These are phyloP conservation scores for Saccostrea glomerata DNA, from an alignment of 1,140 invertebrate genomes.

Conservation along the genomic window DNA sequence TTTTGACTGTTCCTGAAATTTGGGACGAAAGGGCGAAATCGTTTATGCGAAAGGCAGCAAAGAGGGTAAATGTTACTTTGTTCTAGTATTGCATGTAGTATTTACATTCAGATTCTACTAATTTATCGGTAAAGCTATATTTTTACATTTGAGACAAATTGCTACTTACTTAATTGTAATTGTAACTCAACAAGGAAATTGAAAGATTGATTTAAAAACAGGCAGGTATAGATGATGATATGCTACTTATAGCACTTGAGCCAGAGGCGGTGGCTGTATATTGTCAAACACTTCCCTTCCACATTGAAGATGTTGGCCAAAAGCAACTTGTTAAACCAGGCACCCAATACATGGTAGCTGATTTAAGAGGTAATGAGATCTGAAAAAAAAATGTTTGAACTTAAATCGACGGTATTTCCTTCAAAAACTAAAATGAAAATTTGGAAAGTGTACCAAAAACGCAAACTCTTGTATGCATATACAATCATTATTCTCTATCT, in stretches of 20 bases:
- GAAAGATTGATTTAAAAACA: not conserved
- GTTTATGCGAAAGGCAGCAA: constrained; percentile 52
- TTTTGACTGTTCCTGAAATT: constrained; percentile 53
- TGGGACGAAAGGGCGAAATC: constrained; percentile 51
- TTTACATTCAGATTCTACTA: no score
- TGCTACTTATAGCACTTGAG: constrained; percentile 41
- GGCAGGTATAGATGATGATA: constrained; percentile 37
- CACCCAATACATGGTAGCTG: constrained; percentile 45
- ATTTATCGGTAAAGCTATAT: no score
- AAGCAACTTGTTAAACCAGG: not conserved
- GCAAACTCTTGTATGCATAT: no score
- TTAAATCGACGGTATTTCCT: no score
- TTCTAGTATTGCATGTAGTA: no score
- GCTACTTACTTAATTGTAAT: no score
- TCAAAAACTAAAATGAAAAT: no score
- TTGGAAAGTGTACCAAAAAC: no score
- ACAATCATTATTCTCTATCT: no score
- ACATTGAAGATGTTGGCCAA: constrained; percentile 23
- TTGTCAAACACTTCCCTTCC: constrained; percentile 40
- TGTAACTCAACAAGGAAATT: no score
- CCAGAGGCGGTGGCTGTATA: constrained; percentile 46
- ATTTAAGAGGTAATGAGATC: constrained; percentile 42
- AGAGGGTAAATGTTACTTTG: not conserved
- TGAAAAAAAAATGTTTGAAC: no score
- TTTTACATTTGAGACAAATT: no score